Percentiles rank a stretch among this genome's conserved stretches.
Evolutionary conservation across 2,113 vertebrate genomes (phyloP).

Genomic region (Verasper variegatus): DNA sequence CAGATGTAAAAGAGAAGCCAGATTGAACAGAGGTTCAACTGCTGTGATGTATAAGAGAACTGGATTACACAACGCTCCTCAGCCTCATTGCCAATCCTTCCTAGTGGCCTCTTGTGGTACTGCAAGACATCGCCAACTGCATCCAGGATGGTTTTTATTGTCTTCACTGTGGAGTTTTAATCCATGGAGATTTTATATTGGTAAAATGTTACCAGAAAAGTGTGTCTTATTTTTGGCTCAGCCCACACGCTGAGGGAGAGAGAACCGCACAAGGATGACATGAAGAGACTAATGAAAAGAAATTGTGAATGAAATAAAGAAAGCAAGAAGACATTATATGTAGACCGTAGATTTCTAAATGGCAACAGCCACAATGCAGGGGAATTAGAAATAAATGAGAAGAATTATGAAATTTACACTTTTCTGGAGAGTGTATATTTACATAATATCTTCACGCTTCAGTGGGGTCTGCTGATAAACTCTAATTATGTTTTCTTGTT

Average conservation of each 20-base stretch:
- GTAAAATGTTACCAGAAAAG: too few relatives aligned
- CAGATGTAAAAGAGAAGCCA: too few relatives aligned
- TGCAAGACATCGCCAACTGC: not conserved
- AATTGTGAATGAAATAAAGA: not conserved
- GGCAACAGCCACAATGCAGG: slow-evolving; percentile 19
- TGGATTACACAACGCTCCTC: too few relatives aligned
- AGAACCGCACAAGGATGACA: not conserved
- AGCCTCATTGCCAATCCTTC: too few relatives aligned
- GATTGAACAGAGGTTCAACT: too few relatives aligned
- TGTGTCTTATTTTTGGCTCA: too few relatives aligned
- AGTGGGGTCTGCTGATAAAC: slow-evolving; percentile 51
- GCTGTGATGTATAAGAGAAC: too few relatives aligned
- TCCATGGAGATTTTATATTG: not conserved
- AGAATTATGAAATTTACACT: slow-evolving; percentile 40
- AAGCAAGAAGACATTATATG: slow-evolving; percentile 1
- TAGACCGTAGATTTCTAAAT: slow-evolving; percentile 6
- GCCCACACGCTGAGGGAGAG: too few relatives aligned
- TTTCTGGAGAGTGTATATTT: slow-evolving; percentile 39
- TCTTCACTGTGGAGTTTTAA: not conserved
- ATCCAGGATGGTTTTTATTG: not conserved
- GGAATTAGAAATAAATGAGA: slow-evolving; percentile 55
- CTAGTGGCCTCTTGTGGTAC: too few relatives aligned
- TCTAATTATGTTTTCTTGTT: slow-evolving; percentile 45
- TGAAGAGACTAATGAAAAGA: not conserved
- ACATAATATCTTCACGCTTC: slow-evolving; percentile 54